Percentiles rank a stretch among this genome's conserved stretches.
Evolutionary conservation across 2,888 invertebrate species (phyloP).

Genomic region (Chalcis sispes): DNA sequence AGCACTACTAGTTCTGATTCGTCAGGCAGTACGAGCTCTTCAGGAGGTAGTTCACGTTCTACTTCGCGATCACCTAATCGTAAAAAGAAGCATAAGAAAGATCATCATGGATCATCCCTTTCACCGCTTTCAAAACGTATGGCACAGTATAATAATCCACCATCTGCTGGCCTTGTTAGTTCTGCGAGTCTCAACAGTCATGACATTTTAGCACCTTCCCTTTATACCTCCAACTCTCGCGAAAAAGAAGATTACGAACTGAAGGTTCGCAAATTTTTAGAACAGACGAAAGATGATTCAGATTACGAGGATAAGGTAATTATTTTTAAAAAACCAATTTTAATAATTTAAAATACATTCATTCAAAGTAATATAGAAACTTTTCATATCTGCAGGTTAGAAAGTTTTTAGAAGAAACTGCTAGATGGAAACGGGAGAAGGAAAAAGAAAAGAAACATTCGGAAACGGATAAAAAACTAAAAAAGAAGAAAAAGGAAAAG

Average conservation of each 20-base stretch:
- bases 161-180: slow-evolving; percentile 76
- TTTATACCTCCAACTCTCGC: slow-evolving; percentile 73
- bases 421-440: slow-evolving; percentile 86
- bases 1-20: slow-evolving; percentile 77
- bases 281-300: slow-evolving; percentile 88
- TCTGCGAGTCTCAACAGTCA: slow-evolving; percentile 70
- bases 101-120: slow-evolving; percentile 83
- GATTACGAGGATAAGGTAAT: slow-evolving; percentile 86
- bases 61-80: slow-evolving; percentile 70
- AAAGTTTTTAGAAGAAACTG: slow-evolving; percentile 90
- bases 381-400: slow-evolving; percentile 78
- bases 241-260: slow-evolving; percentile 79
- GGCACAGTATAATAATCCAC: slow-evolving; percentile 87
- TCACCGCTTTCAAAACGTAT: slow-evolving; percentile 90
- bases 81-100: slow-evolving; percentile 77
- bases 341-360: background rate
- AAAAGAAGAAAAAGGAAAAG: slow-evolving; percentile 86
- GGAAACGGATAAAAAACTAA: slow-evolving; percentile 80
- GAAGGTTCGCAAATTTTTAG: slow-evolving; percentile 85
- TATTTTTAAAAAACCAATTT: slow-evolving; percentile 2
- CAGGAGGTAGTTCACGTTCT: slow-evolving; percentile 73
- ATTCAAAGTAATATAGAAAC: background rate
- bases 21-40: slow-evolving; percentile 75
- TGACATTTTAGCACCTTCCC: slow-evolving; percentile 77
- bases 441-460: slow-evolving; percentile 86